These are phyloP conservation scores for Cricetomys ansorgei DNA, from an alignment of 2,113 vertebrate species.

Conservation along the genomic window DNA sequence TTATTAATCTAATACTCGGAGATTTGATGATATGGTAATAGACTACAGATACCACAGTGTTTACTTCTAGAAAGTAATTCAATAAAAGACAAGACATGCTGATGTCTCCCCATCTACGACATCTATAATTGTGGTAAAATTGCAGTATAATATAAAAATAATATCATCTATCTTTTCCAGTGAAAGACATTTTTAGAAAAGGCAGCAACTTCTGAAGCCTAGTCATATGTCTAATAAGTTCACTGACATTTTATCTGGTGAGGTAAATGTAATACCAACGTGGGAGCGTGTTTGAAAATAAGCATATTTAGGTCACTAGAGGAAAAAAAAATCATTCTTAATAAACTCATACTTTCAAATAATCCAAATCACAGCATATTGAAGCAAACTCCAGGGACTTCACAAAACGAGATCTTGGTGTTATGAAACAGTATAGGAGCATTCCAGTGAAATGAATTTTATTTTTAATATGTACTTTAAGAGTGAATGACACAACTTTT, in stretches of 20 bases:
- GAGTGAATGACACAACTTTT: background rate
- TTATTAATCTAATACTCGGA: background rate
- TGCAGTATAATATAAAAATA: background rate
- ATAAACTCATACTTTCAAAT: background rate
- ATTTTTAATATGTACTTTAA: conserved; percentile 34
- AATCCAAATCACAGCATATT: background rate
- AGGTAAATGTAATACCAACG: background rate
- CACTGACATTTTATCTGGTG: background rate
- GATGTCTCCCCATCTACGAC: background rate
- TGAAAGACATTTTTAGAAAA: background rate
- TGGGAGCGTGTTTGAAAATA: background rate
- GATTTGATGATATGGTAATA: background rate
- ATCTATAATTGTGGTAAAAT: background rate
- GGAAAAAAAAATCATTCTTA: background rate
- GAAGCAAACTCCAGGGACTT: background rate
- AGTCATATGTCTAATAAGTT: conserved; percentile 26
- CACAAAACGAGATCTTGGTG: background rate
- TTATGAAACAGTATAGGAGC: background rate
- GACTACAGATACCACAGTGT: background rate
- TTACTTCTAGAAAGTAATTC: background rate
- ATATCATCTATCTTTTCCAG: background rate
- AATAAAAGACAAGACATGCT: background rate
- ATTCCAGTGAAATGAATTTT: conserved; percentile 35
- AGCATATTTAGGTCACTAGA: background rate
- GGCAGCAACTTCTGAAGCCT: background rate